Conservation (phyloP, 2,888 invertebrate species). For the Ommatoiulus sabulosus region DNA sequence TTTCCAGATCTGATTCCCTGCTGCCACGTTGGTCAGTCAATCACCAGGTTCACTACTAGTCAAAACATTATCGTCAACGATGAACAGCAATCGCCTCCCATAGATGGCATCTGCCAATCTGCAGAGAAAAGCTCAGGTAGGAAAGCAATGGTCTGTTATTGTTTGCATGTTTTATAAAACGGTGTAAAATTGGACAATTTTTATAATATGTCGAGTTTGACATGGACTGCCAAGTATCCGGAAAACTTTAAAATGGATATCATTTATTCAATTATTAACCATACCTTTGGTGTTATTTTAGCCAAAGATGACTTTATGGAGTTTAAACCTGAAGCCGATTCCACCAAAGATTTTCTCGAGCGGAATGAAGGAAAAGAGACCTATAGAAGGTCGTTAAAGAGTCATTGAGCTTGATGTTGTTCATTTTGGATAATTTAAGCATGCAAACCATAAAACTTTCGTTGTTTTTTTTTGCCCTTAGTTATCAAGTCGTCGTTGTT, state of each 20-base stretch:
- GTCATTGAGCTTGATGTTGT: neutral
- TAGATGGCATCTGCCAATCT: neutral
- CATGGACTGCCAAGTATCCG: too few species aligned
- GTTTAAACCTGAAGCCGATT: neutral
- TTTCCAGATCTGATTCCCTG: neutral
- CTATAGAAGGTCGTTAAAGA: neutral
- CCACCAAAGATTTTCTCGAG: neutral
- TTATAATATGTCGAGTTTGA: too few species aligned
- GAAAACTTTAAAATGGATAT: too few species aligned
- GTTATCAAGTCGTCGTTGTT: conserved; percentile 62
- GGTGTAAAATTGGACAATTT: too few species aligned
- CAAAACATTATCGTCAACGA: neutral
- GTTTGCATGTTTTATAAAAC: too few species aligned
- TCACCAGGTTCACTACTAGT: neutral
- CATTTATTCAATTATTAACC: too few species aligned
- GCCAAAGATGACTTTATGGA: neutral
- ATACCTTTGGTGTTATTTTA: too few species aligned
- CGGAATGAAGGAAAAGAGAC: neutral
- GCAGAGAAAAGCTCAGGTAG: neutral
- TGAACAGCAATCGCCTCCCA: neutral
- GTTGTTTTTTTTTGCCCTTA: neutral
- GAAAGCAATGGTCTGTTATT: neutral
- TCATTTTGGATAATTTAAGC: neutral
- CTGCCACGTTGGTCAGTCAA: conserved; percentile 23
- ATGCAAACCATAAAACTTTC: neutral